phyloP scores from a whole-genome alignment of 2,113 vertebrate species.

The Diphyllodes magnificus region DNA sequence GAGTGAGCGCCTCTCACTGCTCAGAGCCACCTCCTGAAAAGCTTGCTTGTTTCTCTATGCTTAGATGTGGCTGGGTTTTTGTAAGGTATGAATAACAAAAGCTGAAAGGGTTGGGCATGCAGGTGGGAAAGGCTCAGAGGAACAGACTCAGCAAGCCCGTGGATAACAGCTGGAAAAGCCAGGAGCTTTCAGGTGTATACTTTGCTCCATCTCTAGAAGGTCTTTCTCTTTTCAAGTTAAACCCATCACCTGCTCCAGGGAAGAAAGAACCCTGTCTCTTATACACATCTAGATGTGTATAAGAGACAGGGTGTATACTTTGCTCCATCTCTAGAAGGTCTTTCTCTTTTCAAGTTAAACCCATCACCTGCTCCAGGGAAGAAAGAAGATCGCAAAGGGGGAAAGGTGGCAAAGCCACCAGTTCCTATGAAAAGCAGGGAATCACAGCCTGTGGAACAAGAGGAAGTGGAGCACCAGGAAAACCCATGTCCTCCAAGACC shows the following conservation, averaged over 20 bases:
- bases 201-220: neutral
- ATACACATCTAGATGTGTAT: too few species aligned
- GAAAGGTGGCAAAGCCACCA: neutral
- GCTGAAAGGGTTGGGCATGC: too few species aligned
- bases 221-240: neutral
- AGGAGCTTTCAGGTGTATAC: neutral
- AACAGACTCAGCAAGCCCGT: neutral
- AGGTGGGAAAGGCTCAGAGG: neutral
- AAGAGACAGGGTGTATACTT: too few species aligned
- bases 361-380: neutral
- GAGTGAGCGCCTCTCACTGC: neutral
- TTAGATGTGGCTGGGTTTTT: neutral
- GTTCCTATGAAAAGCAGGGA: neutral
- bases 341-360: neutral
- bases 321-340: neutral
- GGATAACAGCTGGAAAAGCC: neutral
- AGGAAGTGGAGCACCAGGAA: neutral
- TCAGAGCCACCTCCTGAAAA: neutral
- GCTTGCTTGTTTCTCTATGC: fast-evolving
- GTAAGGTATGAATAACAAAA: neutral
- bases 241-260: neutral
- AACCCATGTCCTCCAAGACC: fast-evolving
- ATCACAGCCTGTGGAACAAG: neutral
- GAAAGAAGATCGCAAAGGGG: neutral
- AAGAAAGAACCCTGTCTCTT: too few species aligned